Evolutionary conservation across 2,113 vertebrate genomes (phyloP).

Genomic region (Cnemophilus loriae): DNA sequence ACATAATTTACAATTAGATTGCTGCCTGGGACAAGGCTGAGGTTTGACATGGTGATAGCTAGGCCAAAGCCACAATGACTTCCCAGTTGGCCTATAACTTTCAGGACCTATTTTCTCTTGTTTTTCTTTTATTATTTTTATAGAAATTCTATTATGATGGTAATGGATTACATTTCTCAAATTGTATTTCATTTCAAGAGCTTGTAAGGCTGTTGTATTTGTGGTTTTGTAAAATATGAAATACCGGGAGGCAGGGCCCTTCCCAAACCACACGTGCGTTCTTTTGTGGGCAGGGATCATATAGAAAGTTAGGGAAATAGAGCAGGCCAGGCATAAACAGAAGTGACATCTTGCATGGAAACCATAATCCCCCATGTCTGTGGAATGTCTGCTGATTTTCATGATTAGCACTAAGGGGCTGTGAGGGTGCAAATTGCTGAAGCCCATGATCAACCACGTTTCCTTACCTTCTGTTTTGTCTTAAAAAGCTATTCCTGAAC

Average conservation of each 20-base stretch:
- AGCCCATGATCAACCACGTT: not conserved
- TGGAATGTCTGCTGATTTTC: conserved; percentile 34
- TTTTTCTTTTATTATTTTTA: conserved; percentile 45
- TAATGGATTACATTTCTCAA: conserved; percentile 35
- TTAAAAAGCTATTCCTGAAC: not conserved
- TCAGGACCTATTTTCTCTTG: conserved; percentile 9
- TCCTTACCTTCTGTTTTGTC: not conserved
- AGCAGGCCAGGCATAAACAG: conserved; percentile 4
- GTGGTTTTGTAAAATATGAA: conserved; percentile 11
- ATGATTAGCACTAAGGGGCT: not conserved
- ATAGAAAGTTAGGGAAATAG: not conserved
- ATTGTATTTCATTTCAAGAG: conserved; percentile 52
- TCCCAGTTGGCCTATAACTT: conserved; percentile 50
- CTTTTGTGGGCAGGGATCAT: not conserved
- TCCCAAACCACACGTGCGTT: conserved; percentile 10
- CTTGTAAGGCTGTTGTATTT: not conserved
- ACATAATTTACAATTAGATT: conserved; percentile 31
- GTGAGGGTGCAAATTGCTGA: not conserved
- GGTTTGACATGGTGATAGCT: not conserved
- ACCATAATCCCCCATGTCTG: not conserved
- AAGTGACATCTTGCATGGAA: conserved; percentile 24
- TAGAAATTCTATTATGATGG: conserved; percentile 19
- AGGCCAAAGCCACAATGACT: conserved; percentile 27
- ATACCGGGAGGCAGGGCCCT: not conserved
- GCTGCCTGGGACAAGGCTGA: conserved; percentile 13